A percentile compares a stretch with the other conserved stretches of the same genome.
phyloP scores from a whole-genome alignment of 1,140 invertebrate genomes.

The Diplogasteroides magnus region DNA sequence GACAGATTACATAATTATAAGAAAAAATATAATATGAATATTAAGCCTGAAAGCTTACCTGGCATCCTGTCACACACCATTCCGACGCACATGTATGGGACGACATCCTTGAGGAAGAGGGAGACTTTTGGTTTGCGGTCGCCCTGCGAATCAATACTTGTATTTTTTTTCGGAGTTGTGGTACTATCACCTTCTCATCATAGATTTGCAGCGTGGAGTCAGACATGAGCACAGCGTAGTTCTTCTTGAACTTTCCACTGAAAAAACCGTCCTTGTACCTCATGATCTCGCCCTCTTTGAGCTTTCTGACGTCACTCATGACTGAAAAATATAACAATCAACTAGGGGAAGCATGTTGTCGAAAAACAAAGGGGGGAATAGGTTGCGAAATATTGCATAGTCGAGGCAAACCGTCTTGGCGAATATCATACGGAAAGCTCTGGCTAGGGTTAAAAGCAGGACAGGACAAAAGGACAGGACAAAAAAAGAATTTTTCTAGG shows the following conservation, averaged over 20 bases:
- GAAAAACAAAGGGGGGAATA: too few species aligned
- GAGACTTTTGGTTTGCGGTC: conserved; percentile 35
- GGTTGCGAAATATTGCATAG: too few species aligned
- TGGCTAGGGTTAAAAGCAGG: too few species aligned
- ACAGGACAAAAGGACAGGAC: too few species aligned
- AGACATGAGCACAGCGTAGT: conserved; percentile 3
- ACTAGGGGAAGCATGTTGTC: too few species aligned
- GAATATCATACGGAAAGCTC: too few species aligned
- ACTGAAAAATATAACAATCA: too few species aligned
- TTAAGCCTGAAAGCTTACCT: not conserved
- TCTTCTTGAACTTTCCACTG: conserved; percentile 12
- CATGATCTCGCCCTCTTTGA: conserved; percentile 4
- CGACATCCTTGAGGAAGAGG: conserved; percentile 42
- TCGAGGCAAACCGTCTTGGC: too few species aligned
- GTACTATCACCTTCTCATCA: too few species aligned
- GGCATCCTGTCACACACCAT: conserved; percentile 44
- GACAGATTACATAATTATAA: conserved; percentile 22
- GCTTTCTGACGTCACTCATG: too few species aligned
- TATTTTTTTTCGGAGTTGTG: conserved; percentile 9
- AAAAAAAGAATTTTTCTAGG: too few species aligned
- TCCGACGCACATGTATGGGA: conserved; percentile 48
- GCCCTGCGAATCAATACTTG: conserved; percentile 1
- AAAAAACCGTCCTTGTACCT: conserved; percentile 11
- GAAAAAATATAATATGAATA: too few species aligned
- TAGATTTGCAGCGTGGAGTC: conserved; percentile 5